Evolutionary conservation across 2,797 vertebrate genomes (phyloP), one percentile per base, ranked within the genome.

Genomic region (Labroides dimidiatus): DNA sequence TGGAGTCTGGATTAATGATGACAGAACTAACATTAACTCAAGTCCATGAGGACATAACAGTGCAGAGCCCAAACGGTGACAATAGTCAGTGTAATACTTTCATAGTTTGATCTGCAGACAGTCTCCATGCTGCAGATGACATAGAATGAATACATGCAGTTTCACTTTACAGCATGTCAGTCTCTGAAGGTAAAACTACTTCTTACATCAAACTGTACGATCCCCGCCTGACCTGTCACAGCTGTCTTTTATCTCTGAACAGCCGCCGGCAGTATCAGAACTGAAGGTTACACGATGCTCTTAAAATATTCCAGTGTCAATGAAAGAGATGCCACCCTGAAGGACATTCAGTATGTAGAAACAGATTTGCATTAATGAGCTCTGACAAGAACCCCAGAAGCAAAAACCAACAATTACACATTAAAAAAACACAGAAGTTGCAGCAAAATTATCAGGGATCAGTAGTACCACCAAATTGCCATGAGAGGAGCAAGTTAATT

Each of bases 381-480:
- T 74, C 81, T 49, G 51, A 77, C 7, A 73, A 83, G 60, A 81
- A 63, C 81, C 59, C 78, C 4, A 42, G 43, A 39, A 80, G 60
- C 55, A 81, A 54, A n/a, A 47, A 33, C 36, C 45, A 75, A 84
- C 39, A 81, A 50, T 49, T 66, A 69, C 17, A 76, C 41, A 64
- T 30, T 15, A 45, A 20, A 56, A 49, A 16, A 43, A 55, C 48
- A 72, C 17, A 75, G 16, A 67, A 33, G 65, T 56, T 86, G 79
- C 72, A 87, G 69, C 66, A 80, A 72, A 77, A 69, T 64, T 20
- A 80, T 63, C 51, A 69, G 77, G 84, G 88, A 86, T 94, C 93
- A 94, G 93, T 93, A 93, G 93, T 93, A 93, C 90, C 92, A 82
- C 78, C 84, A 75, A 82, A 81, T 45, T 77, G 76, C 57, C 72